Base-by-base conservation (phyloP, 2,113 vertebrate genomes). In the Microcebus jonahi region DNA sequence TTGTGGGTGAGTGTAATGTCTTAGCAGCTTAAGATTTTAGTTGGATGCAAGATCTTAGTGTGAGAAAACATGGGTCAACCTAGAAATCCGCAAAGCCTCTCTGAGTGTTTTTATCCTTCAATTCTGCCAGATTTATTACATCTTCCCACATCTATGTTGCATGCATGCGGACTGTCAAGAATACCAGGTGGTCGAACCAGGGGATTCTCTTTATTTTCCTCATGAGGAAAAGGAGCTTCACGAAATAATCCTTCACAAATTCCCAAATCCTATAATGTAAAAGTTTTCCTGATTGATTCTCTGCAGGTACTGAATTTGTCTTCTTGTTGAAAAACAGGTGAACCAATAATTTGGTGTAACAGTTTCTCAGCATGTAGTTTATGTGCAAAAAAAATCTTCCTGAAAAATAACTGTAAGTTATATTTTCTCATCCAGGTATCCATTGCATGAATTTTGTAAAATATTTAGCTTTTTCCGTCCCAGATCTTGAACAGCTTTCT, bases 41-140 rank as follows among this genome's bases (percentile, higher is more conserved):
- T 57, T 90, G 45, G 29, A 84, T 82, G 20, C 89, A 65, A 95
- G 89, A 92, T n/a, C 29, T 90, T 91, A 63, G 59, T 50, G 17
- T 67, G 55, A 79, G 77, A 85, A 92, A 93, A 82, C 55, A 0
- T 42, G 15, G 9, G 65, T 88, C 29, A 85, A 59, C 50, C 75
- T 45, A 61, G 31, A 85, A 73, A 73, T 65, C 34, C 48, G 1
- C 15, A 17, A 82, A 53, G 6, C 2, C 23, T 71, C 29, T 63
- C 17, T 48, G 2, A 8, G 31, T 77, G 6, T 10, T 50, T 50
- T 61, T 18, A 27, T 15, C 29, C 34, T 93, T 50, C 48, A 79
- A 5, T 55, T n/a, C 34, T 92, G 11, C 21, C 59, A 53, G 15
- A 18, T 84, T 21, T 3, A 48, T 15, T 27, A 13, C 9, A 4